Conservation (phyloP, 2,113 vertebrate genomes). For the Nicator chloris region DNA sequence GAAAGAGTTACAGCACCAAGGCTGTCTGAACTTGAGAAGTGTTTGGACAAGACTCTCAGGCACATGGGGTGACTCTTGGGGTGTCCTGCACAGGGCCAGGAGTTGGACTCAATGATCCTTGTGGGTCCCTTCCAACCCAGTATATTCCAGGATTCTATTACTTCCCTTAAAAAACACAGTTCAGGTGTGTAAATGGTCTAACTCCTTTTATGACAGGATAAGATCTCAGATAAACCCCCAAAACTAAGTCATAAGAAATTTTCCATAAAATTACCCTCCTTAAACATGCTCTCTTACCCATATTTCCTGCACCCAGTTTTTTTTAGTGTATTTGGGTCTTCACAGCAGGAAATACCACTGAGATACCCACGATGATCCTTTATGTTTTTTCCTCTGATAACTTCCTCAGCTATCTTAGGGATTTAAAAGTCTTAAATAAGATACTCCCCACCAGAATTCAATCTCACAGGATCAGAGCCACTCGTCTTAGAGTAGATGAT, state of each 20-base stretch:
- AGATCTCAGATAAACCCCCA: background rate
- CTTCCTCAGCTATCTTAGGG: background rate
- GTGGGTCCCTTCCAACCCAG: background rate
- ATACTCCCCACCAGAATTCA: background rate
- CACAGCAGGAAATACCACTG: background rate
- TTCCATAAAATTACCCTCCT: background rate
- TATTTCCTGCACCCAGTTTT: background rate
- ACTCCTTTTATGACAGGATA: background rate
- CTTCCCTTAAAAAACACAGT: background rate
- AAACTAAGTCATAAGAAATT: background rate
- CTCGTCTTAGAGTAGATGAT: background rate
- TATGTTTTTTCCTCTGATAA: background rate
- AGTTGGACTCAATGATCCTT: background rate
- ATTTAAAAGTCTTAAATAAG: background rate
- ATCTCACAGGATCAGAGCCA: background rate
- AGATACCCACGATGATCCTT: background rate
- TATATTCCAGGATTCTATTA: background rate
- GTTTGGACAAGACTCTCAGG: background rate
- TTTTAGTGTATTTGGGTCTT: background rate
- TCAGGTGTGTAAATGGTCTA: no score
- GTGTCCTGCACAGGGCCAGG: background rate
- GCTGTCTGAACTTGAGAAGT: background rate
- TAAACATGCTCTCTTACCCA: background rate
- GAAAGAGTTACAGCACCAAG: background rate
- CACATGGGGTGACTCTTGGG: background rate